Conservation (phyloP, 2,888 invertebrate genomes). For the Rhimphoctona megacephalus region DNA sequence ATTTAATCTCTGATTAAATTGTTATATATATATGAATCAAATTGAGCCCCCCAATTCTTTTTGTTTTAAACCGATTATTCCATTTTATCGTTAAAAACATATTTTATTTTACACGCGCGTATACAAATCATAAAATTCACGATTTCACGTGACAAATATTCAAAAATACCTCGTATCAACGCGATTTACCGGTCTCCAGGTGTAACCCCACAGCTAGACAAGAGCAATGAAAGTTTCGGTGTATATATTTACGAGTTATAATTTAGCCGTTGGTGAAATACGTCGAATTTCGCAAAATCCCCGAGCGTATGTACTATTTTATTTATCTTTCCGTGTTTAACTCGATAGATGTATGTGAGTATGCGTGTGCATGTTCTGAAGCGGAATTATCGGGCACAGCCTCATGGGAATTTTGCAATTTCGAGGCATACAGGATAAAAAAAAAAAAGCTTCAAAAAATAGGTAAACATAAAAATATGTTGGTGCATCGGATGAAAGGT, state of each 20-base stretch:
- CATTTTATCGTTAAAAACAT: neutral
- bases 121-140: neutral
- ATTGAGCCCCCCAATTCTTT: neutral
- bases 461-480: constrained; percentile 42
- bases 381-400: constrained; percentile 51
- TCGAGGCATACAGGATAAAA: constrained; percentile 28
- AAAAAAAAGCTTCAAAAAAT: constrained; percentile 35
- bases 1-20: neutral
- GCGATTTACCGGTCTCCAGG: constrained; percentile 56
- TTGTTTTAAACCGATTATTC: neutral
- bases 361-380: neutral
- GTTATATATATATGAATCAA: neutral
- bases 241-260: constrained; percentile 51
- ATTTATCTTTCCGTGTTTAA: constrained; percentile 24
- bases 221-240: constrained; percentile 29
- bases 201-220: constrained; percentile 4
- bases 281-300: constrained; percentile 51
- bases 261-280: constrained; percentile 41
- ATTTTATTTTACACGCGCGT: neutral
- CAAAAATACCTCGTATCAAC: constrained; percentile 23
- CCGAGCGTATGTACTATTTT: constrained; percentile 48
- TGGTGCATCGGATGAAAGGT: constrained; percentile 62
- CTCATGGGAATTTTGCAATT: constrained; percentile 44
- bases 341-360: neutral
- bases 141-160: constrained; percentile 5